These are phyloP conservation scores for Cotesia glomerata DNA, from an alignment of 1,140 invertebrate species.

Conservation along the genomic window DNA sequence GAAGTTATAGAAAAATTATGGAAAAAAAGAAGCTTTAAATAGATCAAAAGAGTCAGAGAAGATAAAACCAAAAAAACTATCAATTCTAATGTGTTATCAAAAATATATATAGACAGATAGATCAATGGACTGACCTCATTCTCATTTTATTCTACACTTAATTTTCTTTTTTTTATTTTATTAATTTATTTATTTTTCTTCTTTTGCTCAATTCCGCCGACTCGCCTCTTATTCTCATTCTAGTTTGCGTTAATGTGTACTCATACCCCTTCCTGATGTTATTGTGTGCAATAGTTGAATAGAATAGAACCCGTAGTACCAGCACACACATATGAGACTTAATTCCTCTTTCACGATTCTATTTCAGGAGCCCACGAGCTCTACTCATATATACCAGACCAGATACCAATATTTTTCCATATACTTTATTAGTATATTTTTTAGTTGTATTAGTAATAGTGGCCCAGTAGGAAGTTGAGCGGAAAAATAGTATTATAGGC, in stretches of 20 bases:
- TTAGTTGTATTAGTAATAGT: not conserved
- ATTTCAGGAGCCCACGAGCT: not conserved
- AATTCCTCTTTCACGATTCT: not conserved
- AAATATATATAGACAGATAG: not conserved
- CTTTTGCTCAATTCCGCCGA: not conserved
- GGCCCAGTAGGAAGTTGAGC: not conserved
- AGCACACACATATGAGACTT: too few relatives aligned
- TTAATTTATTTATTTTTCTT: not conserved
- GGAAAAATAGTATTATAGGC: not conserved
- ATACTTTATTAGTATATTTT: too few relatives aligned
- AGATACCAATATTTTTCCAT: too few relatives aligned
- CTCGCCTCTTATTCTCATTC: not conserved
- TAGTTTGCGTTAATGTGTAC: not conserved
- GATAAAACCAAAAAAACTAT: too few relatives aligned
- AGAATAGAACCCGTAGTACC: too few relatives aligned
- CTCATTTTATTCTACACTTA: not conserved
- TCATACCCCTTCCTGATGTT: not conserved
- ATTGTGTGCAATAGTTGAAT: too few relatives aligned
- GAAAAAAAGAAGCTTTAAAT: too few relatives aligned
- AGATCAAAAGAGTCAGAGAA: too few relatives aligned
- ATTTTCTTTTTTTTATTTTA: not conserved
- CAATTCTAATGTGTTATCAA: not conserved
- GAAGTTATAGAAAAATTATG: too few relatives aligned
- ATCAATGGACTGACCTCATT: conserved; percentile 1
- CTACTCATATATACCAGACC: not conserved